Percentiles rank a stretch among this genome's conserved stretches.
phyloP scores from a whole-genome alignment of 2,113 vertebrate genomes.

The Campylorhamphus procurvoides region DNA sequence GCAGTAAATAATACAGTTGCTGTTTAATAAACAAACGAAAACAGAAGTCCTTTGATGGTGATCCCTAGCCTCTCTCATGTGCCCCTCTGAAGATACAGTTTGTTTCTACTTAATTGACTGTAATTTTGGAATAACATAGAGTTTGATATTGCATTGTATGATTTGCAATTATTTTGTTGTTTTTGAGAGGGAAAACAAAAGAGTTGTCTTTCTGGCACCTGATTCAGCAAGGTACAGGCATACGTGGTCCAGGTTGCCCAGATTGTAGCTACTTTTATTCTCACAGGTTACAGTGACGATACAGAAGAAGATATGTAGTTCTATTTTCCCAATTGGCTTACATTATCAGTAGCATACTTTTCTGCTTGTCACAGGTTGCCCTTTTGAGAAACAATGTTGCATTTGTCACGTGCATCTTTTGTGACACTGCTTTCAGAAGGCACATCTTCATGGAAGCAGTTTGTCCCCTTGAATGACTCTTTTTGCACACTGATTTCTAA shows the following conservation, averaged over 20 bases:
- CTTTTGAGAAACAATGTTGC: neutral
- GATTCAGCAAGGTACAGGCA: neutral
- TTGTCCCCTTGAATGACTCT: neutral
- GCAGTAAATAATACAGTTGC: constrained; percentile 69
- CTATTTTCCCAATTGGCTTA: neutral
- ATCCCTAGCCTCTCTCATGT: constrained; percentile 54
- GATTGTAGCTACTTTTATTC: neutral
- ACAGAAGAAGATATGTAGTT: neutral
- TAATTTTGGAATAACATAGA: constrained; percentile 6
- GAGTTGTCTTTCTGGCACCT: neutral
- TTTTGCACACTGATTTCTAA: neutral
- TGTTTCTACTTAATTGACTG: constrained; percentile 48
- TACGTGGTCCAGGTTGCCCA: neutral
- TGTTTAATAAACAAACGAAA: constrained; percentile 70
- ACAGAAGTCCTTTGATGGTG: constrained; percentile 60
- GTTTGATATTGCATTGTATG: constrained; percentile 11
- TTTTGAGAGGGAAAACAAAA: constrained; percentile 9
- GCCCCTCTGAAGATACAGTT: constrained; percentile 42
- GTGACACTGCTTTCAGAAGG: neutral
- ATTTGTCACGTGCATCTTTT: neutral
- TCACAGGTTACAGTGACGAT: neutral
- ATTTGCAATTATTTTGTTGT: neutral
- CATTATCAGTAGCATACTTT: neutral
- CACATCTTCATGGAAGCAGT: neutral
- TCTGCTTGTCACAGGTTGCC: neutral